Conservation (phyloP, 2,797 vertebrate species). For the Malurus splendens region DNA sequence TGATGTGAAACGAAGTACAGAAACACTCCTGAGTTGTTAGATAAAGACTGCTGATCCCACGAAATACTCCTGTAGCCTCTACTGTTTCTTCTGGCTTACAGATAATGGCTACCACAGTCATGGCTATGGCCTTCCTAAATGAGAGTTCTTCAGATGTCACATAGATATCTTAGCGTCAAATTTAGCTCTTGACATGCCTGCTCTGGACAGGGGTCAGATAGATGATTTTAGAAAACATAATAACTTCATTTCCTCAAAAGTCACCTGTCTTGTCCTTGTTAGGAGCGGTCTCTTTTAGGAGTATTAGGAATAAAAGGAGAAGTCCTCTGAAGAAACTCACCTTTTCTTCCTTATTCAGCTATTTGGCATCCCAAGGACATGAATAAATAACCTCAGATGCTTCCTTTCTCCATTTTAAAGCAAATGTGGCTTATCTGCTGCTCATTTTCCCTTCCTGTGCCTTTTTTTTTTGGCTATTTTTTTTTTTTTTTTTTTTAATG, state of each 20-base stretch:
- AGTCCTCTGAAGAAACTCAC: background rate
- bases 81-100: background rate
- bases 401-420: background rate
- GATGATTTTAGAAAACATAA: background rate
- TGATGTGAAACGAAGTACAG: background rate
- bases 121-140: background rate
- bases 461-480: background rate
- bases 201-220: background rate
- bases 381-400: background rate
- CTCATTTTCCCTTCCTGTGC: fast-evolving
- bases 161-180: background rate
- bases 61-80: background rate
- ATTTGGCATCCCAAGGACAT: background rate
- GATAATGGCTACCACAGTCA: background rate
- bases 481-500: background rate
- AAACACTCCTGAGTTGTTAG: background rate
- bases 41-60: background rate
- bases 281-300: background rate
- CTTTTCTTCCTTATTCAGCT: background rate
- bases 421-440: background rate
- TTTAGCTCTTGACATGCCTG: background rate
- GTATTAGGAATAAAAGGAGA: background rate
- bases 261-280: background rate
- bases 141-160: background rate
- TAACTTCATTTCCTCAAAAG: background rate